A percentile compares a stretch with the other conserved stretches of the same genome.
Conservation (phyloP, 2,888 invertebrate species). For the Meta bourneti region DNA sequence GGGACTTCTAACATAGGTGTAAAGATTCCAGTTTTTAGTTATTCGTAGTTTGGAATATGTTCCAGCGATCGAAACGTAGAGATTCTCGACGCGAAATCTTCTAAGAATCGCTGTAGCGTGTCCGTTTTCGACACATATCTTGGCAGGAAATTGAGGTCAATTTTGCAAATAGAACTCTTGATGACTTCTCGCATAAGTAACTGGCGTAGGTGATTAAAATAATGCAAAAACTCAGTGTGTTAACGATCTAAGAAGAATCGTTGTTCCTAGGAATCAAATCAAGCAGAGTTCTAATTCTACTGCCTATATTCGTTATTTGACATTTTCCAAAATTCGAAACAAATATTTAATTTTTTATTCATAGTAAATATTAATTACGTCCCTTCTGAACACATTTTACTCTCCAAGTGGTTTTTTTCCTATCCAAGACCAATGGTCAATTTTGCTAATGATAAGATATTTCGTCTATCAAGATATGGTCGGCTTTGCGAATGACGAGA, state of each 20-base stretch:
- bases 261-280: too few species aligned
- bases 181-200: slow-evolving; percentile 3
- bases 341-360: too few species aligned
- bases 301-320: too few species aligned
- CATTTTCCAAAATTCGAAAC: too few species aligned
- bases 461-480: too few species aligned
- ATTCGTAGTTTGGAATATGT: neutral
- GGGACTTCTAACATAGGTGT: neutral
- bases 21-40: neutral
- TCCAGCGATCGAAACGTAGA: neutral
- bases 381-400: too few species aligned
- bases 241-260: neutral
- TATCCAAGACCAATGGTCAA: too few species aligned
- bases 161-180: slow-evolving; percentile 20
- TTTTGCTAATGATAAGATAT: too few species aligned
- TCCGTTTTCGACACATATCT: slow-evolving; percentile 35
- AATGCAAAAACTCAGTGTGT: neutral
- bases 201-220: neutral
- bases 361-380: too few species aligned
- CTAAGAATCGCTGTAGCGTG: neutral
- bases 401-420: too few species aligned
- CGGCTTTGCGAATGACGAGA: too few species aligned
- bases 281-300: too few species aligned
- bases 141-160: slow-evolving; percentile 1
- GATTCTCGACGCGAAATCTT: neutral